Base-by-base conservation (phyloP, 2,113 vertebrate species). In the Hymenochirus boettgeri region DNA sequence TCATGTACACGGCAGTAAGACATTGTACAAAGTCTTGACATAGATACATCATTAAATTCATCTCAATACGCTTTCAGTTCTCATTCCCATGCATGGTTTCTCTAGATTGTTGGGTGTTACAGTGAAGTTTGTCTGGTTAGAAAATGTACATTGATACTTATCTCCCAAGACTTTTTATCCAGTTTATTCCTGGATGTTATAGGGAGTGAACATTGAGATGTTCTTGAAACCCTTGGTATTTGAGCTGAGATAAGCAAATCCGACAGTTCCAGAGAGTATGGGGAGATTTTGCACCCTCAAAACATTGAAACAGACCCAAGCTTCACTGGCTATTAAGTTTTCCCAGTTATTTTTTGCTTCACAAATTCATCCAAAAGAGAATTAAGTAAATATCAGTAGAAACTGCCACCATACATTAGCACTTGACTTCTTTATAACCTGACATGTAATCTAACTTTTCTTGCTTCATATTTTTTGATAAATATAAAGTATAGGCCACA, bases 141-240 rank as follows among this genome's bases (percentile, higher is more conserved):
- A 27, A 60, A 69, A 71, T 0, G 0, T 54, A 12, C 70, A 71
- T 2, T 52, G 72, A 72, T 18, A 39, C 63, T 52, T 42, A 51
- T 21, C 37, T 69, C 70, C 67, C 69, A 73, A 21, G 70, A 74
- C 13, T 33, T 24, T 10, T 25, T 15, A 24, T 10, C 50, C 65
- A 70, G 13, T 15, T 12, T 23, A 62, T 47, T 18, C 67, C 71
- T 25, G 70, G 65, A 9, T 57, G 33, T n/a, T 21, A 27, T 19
- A 47, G 0, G 69, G 69, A 2, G 12, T 53, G 2, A 70, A 42
- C 5, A 26, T 31, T 18, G 1, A 71, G 66, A 29, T 63, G 73
- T 45, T 74, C 47, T 1, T 39, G 39, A 55, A 77, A 70, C 0
- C 61, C 58, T 1, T 2, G n/a, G 51, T 65, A 1, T 7, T 56